phyloP scores from a whole-genome alignment of 2,888 invertebrate genomes.

The Sialis lutaria region DNA sequence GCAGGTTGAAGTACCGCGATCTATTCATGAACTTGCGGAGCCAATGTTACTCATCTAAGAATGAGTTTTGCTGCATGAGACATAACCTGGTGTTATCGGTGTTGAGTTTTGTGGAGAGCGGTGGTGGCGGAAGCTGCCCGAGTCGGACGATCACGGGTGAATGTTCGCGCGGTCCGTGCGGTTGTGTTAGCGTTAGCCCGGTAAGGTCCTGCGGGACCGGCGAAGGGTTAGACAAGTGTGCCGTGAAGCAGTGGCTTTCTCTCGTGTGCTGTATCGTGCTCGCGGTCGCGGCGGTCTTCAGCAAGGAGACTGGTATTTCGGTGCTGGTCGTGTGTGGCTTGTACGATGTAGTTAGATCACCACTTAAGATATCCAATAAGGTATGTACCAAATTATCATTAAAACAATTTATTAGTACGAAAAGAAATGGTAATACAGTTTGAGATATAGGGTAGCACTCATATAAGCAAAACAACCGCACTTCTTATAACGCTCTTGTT shows the following conservation, averaged over 20 bases:
- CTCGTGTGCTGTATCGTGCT: slow-evolving; percentile 37
- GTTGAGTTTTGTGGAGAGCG: slow-evolving; percentile 8
- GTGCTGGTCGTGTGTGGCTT: slow-evolving; percentile 78
- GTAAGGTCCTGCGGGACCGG: slow-evolving; percentile 16
- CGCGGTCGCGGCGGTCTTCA: slow-evolving; percentile 69
- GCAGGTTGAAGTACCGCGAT: slow-evolving; percentile 18
- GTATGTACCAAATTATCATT: not conserved
- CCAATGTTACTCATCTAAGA: slow-evolving; percentile 20
- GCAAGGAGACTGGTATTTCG: slow-evolving; percentile 91
- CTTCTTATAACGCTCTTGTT: too few relatives aligned
- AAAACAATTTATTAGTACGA: too few relatives aligned
- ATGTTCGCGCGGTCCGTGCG: not conserved
- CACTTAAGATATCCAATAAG: slow-evolving; percentile 11
- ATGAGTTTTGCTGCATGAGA: slow-evolving; percentile 8
- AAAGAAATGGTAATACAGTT: too few relatives aligned
- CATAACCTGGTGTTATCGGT: slow-evolving; percentile 5
- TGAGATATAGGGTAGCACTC: too few relatives aligned
- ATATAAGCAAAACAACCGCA: too few relatives aligned
- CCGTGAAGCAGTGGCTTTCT: slow-evolving; percentile 34
- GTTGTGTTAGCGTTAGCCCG: not conserved
- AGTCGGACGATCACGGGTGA: not conserved
- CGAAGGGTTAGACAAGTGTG: not conserved
- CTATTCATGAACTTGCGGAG: slow-evolving; percentile 20
- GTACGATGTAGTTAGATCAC: slow-evolving; percentile 58
- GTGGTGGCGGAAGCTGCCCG: slow-evolving; percentile 2